Conservation (phyloP, 2,888 invertebrate species). For the Tribolium freemani region DNA sequence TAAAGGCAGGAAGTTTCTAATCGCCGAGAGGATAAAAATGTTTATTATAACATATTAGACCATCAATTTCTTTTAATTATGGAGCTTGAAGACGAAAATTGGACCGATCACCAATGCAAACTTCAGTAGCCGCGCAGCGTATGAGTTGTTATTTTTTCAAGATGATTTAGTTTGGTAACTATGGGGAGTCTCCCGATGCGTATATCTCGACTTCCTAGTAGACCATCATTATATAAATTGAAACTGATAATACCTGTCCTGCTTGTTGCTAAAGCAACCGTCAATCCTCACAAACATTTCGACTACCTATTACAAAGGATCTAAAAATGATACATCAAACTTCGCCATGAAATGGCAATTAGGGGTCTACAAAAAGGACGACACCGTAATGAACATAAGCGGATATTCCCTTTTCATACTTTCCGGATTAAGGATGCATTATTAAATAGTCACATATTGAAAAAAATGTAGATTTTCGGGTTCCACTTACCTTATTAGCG, state of each 20-base stretch:
- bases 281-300: conserved; percentile 40
- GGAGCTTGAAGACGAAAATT: neutral
- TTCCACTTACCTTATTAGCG: neutral
- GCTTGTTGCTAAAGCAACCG: conserved; percentile 41
- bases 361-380: conserved; percentile 25
- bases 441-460: neutral
- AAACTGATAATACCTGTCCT: conserved; percentile 43
- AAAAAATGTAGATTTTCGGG: neutral
- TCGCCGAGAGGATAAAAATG: conserved; percentile 35
- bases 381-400: conserved; percentile 27
- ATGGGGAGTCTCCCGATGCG: conserved; percentile 35
- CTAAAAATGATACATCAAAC: conserved; percentile 35
- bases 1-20: conserved; percentile 36
- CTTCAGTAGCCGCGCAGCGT: neutral
- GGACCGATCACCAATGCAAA: neutral
- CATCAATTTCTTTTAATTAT: conserved; percentile 39
- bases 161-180: conserved; percentile 37
- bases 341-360: conserved; percentile 32
- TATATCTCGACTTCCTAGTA: conserved; percentile 31
- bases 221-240: conserved; percentile 41
- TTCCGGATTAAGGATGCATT: conserved; percentile 18
- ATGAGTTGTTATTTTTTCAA: conserved; percentile 19
- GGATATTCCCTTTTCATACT: conserved; percentile 26
- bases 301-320: conserved; percentile 35
- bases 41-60: conserved; percentile 33